A percentile compares a stretch with the other conserved stretches of the same genome.
These are phyloP conservation scores for Papilio xuthus DNA, from an alignment of 1,140 invertebrate genomes.

Conservation along the genomic window DNA sequence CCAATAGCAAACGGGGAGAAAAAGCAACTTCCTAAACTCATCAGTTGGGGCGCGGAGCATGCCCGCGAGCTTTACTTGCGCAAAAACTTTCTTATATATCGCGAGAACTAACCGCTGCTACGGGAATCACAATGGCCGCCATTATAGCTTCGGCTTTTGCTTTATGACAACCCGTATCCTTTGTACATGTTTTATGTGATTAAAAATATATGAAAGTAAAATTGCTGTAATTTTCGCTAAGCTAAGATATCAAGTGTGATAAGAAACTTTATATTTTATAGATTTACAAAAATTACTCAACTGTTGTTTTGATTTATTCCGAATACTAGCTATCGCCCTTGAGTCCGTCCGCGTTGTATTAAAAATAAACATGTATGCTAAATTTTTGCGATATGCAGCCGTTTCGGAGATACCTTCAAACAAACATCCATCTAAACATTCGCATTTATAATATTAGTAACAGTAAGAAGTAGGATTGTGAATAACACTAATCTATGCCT, in stretches of 20 bases:
- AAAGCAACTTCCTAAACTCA: slow-evolving; percentile 63
- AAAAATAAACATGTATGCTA: no score
- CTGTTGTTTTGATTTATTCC: no score
- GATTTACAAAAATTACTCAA: no score
- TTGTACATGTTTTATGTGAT: neutral
- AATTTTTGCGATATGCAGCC: no score
- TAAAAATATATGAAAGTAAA: neutral
- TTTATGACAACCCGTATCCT: neutral
- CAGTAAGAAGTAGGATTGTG: no score
- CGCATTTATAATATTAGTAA: no score
- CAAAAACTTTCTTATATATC: slow-evolving; percentile 67
- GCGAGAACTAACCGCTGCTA: slow-evolving; percentile 49
- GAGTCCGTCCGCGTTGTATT: no score
- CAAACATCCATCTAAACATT: no score
- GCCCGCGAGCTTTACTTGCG: slow-evolving; percentile 59
- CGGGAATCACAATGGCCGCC: slow-evolving; percentile 25
- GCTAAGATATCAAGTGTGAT: neutral
- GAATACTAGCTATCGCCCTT: no score
- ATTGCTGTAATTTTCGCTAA: neutral
- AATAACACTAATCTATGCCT: no score
- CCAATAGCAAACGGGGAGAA: slow-evolving; percentile 48
- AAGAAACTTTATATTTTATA: neutral
- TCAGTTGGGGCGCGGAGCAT: slow-evolving; percentile 52
- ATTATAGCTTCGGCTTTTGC: slow-evolving; percentile 28
- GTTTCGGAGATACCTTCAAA: no score